Evolutionary conservation across 1,140 invertebrate genomes (phyloP), one percentile per base, ranked within the genome.

Genomic region (Sycophaga agraensis): DNA sequence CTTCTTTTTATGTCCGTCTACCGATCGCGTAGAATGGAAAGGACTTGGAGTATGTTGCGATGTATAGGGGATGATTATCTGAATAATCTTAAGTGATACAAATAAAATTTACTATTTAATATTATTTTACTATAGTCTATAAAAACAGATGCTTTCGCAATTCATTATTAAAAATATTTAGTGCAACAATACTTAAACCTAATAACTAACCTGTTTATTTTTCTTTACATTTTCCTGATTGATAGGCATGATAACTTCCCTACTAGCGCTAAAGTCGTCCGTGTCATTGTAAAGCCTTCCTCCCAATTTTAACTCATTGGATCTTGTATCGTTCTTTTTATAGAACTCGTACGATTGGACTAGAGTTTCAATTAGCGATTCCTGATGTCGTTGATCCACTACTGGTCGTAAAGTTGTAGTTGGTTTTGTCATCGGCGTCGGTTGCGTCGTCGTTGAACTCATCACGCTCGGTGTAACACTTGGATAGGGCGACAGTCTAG

Each of bases 11-110:
- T 79, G 72, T 54, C 71, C 68, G 24, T 73, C 54, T 8, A 69
- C 65, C 22, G 70, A 69, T 26, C 67, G 65, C 49, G 73, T 67
- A 26, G 76, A 61, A 63, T 77, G 62, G 58, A 84, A 86, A 19
- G 83, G 84, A 51, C 84, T 78, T 21, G 85, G 84, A 21, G 85
- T 82, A 61, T 84, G 82, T 58, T 87, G 86, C 11, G 83, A 84
- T 1, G 87, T 89, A 66, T 91, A 91, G 0, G 90, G 90, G 60
- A 92, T 88, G 31, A 92, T 89, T 57, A 91, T 88, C 77, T 91
- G 89, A 12, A 88, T 82, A 12, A 88, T 82, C 74, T 87, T 77
- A 43, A 72, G 71, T 21, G 54, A 35, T 48, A n/a, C 4, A 28
- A 40, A 55, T 42, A 50, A 49, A 26, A 43, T 42, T 11, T 14